Percentiles rank a stretch among this genome's conserved stretches.
phyloP scores from a whole-genome alignment of 53 echinoderm and acorn worm species.

The Paelopatides confundens region DNA sequence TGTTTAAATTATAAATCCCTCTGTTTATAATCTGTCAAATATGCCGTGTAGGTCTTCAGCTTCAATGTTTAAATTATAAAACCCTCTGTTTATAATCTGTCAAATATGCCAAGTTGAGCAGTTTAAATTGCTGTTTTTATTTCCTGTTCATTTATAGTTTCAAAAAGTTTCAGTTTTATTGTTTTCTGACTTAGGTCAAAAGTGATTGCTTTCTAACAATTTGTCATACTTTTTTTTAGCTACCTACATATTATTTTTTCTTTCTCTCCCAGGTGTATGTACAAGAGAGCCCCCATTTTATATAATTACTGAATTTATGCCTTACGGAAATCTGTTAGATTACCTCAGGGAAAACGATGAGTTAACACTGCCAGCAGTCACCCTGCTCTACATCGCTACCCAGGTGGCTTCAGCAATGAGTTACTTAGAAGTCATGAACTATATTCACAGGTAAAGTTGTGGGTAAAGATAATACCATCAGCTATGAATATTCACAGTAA shows the following conservation, averaged over 20 bases:
- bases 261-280: constrained; percentile 79
- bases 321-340: constrained; percentile 93
- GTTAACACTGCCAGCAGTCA: constrained; percentile 88
- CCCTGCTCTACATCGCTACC: constrained; percentile 95
- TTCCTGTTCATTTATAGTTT: not conserved
- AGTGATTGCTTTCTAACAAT: not conserved
- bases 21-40: too few species aligned
- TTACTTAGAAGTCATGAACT: constrained; percentile 89
- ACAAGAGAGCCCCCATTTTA: constrained; percentile 99
- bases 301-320: constrained; percentile 99
- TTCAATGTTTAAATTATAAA: too few species aligned
- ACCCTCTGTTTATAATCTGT: too few species aligned
- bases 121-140: not conserved
- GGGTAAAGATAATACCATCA: not conserved
- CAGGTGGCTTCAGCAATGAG: constrained; percentile 98
- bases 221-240: not conserved
- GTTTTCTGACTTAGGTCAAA: not conserved
- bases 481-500: constrained; percentile 97
- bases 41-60: too few species aligned
- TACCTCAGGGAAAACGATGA: constrained; percentile 96
- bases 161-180: not conserved
- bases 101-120: too few species aligned
- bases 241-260: not conserved
- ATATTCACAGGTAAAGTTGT: constrained; percentile 85
- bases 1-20: too few species aligned